Percentiles rank a stretch among this genome's conserved stretches.
Evolutionary conservation across 2,113 vertebrate species (phyloP).

Genomic region (Uria aalge): DNA sequence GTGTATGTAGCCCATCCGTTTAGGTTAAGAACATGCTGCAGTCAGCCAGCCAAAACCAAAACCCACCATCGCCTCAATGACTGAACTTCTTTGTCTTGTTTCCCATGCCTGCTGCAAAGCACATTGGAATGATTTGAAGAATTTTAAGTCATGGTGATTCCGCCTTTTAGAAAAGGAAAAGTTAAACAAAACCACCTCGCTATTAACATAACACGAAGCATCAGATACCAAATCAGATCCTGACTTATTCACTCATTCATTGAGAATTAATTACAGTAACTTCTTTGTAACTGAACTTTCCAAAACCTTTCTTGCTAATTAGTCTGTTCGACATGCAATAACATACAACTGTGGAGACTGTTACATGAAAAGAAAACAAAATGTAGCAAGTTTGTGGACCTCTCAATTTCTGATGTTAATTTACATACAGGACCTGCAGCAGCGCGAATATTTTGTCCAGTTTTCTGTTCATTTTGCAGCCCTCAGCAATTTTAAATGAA

Average conservation of each 20-base stretch:
- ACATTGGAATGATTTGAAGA: neutral
- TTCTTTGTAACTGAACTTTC: neutral
- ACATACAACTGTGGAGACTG: neutral
- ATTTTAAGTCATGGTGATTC: neutral
- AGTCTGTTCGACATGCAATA: neutral
- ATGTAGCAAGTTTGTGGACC: neutral
- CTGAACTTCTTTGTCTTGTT: neutral
- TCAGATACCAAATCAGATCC: neutral
- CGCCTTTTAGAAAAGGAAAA: neutral
- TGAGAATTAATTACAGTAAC: neutral
- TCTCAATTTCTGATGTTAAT: neutral
- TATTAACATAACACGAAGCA: neutral
- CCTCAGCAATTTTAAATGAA: neutral
- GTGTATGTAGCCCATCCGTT: neutral
- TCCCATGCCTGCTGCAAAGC: neutral
- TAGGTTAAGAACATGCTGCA: neutral
- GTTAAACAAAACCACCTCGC: neutral
- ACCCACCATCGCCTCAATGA: neutral
- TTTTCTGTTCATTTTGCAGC: neutral
- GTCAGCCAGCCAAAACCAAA: neutral
- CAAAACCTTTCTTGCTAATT: neutral
- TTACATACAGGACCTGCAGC: neutral
- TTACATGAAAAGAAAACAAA: neutral
- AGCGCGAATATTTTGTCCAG: neutral
- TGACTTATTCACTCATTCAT: neutral